phyloP scores from a whole-genome alignment of 2,888 invertebrate species.

The Lepidocyrtoides sp. region DNA sequence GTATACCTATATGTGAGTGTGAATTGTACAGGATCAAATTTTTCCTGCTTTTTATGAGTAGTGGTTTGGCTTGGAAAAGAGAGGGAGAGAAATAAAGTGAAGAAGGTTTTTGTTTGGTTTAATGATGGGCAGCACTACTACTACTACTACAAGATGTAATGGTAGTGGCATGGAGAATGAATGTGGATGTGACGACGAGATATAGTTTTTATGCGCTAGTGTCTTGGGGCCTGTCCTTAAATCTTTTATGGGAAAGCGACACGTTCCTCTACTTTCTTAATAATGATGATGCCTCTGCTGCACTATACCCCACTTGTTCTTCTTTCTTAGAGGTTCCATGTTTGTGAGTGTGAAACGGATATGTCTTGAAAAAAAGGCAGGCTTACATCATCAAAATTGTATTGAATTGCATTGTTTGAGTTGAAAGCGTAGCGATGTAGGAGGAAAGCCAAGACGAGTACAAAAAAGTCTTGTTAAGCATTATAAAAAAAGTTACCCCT shows the following conservation, averaged over 20 bases:
- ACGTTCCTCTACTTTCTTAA: conserved; percentile 72
- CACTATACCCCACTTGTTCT: background rate
- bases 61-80: conserved; percentile 34
- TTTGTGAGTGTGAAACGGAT: conserved; percentile 79
- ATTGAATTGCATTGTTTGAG: conserved; percentile 73
- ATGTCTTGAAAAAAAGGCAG: conserved; percentile 70
- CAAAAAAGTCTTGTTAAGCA: conserved; percentile 57
- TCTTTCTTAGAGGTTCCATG: conserved; percentile 65
- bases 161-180: conserved; percentile 49
- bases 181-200: conserved; percentile 73
- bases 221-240: conserved; percentile 79
- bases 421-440: conserved; percentile 47
- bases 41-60: conserved; percentile 63
- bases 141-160: background rate
- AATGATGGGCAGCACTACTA: conserved; percentile 63
- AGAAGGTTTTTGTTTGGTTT: conserved; percentile 63
- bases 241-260: conserved; percentile 80
- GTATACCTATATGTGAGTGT: background rate
- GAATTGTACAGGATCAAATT: conserved; percentile 60
- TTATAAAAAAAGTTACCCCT: conserved; percentile 58
- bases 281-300: conserved; percentile 68
- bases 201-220: conserved; percentile 66
- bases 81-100: conserved; percentile 38
- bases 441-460: conserved; percentile 41
- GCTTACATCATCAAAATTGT: conserved; percentile 55